A percentile compares a stretch with the other conserved stretches of the same genome.
Conservation (phyloP, 2,888 invertebrate genomes). For the Pharmacophagus antenor region DNA sequence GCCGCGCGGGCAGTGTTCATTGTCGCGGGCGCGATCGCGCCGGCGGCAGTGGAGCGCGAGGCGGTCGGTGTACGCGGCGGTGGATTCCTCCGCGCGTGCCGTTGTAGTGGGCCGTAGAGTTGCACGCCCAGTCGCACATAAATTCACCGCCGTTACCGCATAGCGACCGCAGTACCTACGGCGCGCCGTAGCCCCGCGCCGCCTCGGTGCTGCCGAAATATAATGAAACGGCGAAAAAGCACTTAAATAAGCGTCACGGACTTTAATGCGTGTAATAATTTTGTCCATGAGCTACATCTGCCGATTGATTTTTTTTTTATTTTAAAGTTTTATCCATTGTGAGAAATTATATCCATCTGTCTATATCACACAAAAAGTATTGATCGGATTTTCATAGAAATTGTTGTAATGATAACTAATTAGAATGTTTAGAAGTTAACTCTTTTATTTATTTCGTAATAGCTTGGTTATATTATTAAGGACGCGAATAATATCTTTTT, state of each 20-base stretch:
- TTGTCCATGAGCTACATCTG: no score
- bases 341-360: no score
- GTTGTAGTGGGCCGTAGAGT: slow-evolving; percentile 59
- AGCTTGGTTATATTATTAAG: no score
- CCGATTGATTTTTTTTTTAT: no score
- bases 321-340: no score
- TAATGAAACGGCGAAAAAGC: background rate
- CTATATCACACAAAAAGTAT: no score
- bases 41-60: slow-evolving; percentile 57
- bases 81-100: slow-evolving; percentile 52
- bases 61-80: slow-evolving; percentile 47
- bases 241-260: background rate
- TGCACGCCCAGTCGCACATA: slow-evolving; percentile 74
- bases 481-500: no score
- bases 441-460: no score
- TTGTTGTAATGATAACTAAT: no score
- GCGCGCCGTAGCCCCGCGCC: slow-evolving; percentile 55
- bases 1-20: slow-evolving; percentile 43
- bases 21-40: slow-evolving; percentile 34
- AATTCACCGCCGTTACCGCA: slow-evolving; percentile 74
- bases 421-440: no score
- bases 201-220: slow-evolving; percentile 61
- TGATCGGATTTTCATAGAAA: no score
- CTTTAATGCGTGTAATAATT: no score
- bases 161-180: slow-evolving; percentile 72